Conservation (phyloP, 2,113 vertebrate genomes). For the Leptobrachium leishanense region DNA sequence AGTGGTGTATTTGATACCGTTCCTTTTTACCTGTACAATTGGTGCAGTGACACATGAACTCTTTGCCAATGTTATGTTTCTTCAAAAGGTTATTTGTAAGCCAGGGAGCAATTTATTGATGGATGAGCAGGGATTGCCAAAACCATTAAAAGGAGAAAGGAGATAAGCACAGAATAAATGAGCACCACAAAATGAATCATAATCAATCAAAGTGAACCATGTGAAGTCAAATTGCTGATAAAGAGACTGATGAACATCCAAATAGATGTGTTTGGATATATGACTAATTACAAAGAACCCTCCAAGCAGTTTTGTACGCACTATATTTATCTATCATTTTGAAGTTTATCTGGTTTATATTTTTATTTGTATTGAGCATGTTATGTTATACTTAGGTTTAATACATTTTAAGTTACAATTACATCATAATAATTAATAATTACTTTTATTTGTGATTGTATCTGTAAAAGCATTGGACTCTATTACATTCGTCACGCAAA, state of each 20-base stretch:
- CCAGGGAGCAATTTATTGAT: conserved; percentile 16
- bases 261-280: not conserved
- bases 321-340: too few species aligned
- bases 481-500: too few species aligned
- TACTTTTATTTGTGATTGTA: too few species aligned
- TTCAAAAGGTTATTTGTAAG: conserved; percentile 37
- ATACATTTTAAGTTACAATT: too few species aligned
- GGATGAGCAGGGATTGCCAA: conserved; percentile 29
- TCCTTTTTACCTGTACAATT: not conserved
- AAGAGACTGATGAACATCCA: conserved; percentile 12
- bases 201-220: conserved; percentile 34
- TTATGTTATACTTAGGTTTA: too few species aligned
- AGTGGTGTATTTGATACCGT: not conserved
- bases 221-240: conserved; percentile 13
- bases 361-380: too few species aligned
- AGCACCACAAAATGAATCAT: conserved; percentile 12
- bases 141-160: conserved; percentile 25
- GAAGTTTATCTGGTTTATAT: too few species aligned
- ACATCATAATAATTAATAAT: too few species aligned
- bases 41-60: conserved; percentile 5
- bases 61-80: conserved; percentile 14
- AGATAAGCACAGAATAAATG: conserved; percentile 25
- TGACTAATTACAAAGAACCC: not conserved
- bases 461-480: too few species aligned
- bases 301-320: too few species aligned